Conservation (phyloP, 1,140 invertebrate genomes). For the Himalopsyche phryganea region DNA sequence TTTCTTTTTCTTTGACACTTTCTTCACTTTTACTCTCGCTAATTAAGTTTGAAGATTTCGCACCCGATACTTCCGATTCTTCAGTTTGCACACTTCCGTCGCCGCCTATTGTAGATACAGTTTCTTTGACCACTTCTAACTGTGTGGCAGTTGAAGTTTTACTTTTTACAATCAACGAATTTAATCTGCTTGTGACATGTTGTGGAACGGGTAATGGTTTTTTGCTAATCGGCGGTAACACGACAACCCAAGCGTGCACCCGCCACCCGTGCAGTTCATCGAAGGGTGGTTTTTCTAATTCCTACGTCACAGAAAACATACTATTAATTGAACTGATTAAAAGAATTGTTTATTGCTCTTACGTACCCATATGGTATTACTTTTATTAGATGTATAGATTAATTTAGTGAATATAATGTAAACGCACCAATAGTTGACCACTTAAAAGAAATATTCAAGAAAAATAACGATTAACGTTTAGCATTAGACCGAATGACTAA, state of each 20-base stretch:
- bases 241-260: slow-evolving; percentile 80
- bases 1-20: too few species aligned
- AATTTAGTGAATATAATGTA: too few species aligned
- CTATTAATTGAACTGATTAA: too few species aligned
- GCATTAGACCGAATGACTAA: too few species aligned
- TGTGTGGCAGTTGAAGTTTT: background rate
- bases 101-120: too few species aligned
- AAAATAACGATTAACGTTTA: too few species aligned
- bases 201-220: slow-evolving; percentile 32
- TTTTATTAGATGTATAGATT: too few species aligned
- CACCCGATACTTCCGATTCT: slow-evolving; percentile 7
- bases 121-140: background rate
- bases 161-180: background rate
- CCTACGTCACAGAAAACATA: slow-evolving; percentile 45
- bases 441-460: too few species aligned
- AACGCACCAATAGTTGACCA: too few species aligned
- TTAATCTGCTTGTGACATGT: slow-evolving; percentile 5
- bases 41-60: slow-evolving; percentile 22
- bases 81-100: slow-evolving; percentile 2
- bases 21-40: background rate
- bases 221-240: slow-evolving; percentile 56
- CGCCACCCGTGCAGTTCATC: slow-evolving; percentile 72
- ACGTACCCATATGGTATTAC: too few species aligned
- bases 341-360: too few species aligned
- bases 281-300: slow-evolving; percentile 63